Base-by-base conservation (phyloP, 2,113 vertebrate species). In the Castor canadensis region DNA sequence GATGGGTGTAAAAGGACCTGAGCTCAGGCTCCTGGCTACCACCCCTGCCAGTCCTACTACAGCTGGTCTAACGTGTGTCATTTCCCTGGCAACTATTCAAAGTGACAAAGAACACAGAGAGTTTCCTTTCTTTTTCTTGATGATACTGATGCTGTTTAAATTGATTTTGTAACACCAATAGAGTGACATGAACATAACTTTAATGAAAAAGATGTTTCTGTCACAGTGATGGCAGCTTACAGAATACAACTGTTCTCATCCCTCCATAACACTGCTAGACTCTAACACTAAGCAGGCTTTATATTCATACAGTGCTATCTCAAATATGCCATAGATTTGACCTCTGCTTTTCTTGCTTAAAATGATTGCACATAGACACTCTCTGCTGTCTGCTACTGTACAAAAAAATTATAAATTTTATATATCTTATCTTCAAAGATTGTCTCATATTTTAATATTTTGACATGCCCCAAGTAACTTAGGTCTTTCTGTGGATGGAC, bases 381-480 rank as follows among this genome's bases (percentile, higher is more conserved):
- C 26, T 62, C 47, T 11, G 28, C 43, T 72, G 11, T n/a, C n/a
- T n/a, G n/a, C n/a, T n/a, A n/a, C 17, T 73, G 9, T 17, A 30
- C 1, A 64, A 89, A 32, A 69, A 77, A 38, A 52, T 80, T 80
- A 43, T 43, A 47, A 28, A 69, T 66, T 64, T 93, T 28, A 43
- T 76, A 77, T 79, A 79, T 85, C 52, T 85, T 10, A 76, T 86
- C 56, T 94, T 89, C 30, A 66, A 43, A 93, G 58, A 24, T 15
- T 60, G 28, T 47, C 72, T 81, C 66, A 45, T 62, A 76, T 80
- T 91, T 92, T 89, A 69, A 56, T 95, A 66, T 81, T 81, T 19
- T 85, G 3, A 73, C 19, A 2, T 9, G 0, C 26, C 54, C 10
- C 45, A 82, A 87, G 26, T 32, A 35, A 67, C 16, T 66, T 49